Conservation (phyloP, 2,888 invertebrate species). For the Physocephala rufipes region DNA sequence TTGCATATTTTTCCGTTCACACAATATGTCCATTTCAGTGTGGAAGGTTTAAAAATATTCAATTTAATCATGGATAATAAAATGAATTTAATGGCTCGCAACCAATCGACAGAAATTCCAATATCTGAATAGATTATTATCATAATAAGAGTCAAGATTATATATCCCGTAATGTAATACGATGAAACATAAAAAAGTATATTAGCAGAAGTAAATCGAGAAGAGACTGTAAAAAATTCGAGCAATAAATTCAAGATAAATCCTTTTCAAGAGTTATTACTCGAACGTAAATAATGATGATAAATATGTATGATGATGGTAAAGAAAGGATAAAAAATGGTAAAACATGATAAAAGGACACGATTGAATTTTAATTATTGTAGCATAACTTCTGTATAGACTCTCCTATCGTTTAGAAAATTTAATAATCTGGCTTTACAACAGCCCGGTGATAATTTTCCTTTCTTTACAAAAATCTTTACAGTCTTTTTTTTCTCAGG, state of each 20-base stretch:
- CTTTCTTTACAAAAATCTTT: not conserved
- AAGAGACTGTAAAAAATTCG: slow-evolving; percentile 13
- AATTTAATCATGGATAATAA: slow-evolving; percentile 30
- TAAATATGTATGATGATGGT: not conserved
- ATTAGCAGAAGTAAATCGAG: not conserved
- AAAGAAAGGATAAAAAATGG: not conserved
- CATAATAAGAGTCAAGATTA: not conserved
- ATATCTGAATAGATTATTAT: not conserved
- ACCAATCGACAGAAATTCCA: not conserved
- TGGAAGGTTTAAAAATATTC: slow-evolving; percentile 33
- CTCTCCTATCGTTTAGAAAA: too few relatives aligned
- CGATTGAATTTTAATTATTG: too few relatives aligned
- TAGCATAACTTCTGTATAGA: too few relatives aligned
- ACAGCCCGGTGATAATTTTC: too few relatives aligned
- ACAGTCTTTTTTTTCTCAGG: not conserved
- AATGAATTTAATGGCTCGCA: slow-evolving; percentile 28
- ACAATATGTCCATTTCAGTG: too few relatives aligned
- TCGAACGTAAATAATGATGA: not conserved
- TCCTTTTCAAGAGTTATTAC: slow-evolving; percentile 29
- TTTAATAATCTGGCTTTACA: too few relatives aligned
- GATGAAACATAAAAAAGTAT: not conserved
- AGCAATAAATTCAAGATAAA: slow-evolving; percentile 23
- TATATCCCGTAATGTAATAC: not conserved
- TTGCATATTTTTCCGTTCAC: too few relatives aligned
- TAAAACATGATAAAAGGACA: not conserved